Evolutionary conservation across 37 sponge, comb jelly and placozoan species (phyloP).

Genomic region (Oscarella lobularis): DNA sequence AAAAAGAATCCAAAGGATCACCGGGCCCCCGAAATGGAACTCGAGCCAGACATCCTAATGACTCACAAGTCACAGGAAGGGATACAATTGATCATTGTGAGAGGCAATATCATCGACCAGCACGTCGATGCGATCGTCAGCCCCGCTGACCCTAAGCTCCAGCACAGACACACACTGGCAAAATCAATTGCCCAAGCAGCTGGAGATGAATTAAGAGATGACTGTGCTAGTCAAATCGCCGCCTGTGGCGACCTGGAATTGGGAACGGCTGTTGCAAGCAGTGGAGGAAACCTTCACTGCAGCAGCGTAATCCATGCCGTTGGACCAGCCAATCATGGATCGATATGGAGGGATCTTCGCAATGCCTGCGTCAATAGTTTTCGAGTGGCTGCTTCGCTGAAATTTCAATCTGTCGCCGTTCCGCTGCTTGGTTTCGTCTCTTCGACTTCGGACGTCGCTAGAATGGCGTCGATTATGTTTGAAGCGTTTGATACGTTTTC

Average conservation of each 20-base stretch:
- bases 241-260: not conserved
- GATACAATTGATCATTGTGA: not conserved
- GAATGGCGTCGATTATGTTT: not conserved
- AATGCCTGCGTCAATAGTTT: not conserved
- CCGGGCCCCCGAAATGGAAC: no score
- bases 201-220: not conserved
- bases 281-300: not conserved
- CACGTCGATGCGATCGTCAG: not conserved
- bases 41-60: no score
- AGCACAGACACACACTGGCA: not conserved
- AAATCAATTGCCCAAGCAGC: not conserved
- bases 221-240: not conserved
- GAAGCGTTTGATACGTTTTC: not conserved
- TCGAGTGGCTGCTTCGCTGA: not conserved
- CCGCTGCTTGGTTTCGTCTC: not conserved
- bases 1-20: no score
- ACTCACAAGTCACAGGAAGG: not conserved
- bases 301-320: not conserved
- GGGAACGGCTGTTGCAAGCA: not conserved
- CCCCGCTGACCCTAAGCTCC: not conserved
- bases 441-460: not conserved
- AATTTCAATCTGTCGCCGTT: not conserved
- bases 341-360: not conserved
- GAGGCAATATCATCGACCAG: not conserved
- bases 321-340: not conserved